These are phyloP conservation scores for Bicyclus anynana DNA, from an alignment of 1,140 invertebrate species.

Conservation along the genomic window DNA sequence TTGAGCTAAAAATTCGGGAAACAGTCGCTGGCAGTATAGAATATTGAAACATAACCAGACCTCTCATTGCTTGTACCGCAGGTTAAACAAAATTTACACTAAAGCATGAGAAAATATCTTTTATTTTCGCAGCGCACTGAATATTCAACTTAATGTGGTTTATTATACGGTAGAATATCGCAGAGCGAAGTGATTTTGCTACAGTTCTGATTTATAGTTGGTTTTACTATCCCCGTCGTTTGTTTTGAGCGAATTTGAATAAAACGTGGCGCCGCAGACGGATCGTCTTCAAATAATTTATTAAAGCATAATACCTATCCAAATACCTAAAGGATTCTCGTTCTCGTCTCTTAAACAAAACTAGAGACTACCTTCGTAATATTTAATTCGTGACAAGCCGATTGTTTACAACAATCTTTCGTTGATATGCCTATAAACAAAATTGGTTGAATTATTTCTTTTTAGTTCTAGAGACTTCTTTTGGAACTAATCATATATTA, in stretches of 20 bases:
- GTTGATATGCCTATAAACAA: no score
- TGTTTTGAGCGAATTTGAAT: constrained; percentile 45
- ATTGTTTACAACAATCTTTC: no score
- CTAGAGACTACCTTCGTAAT: no score
- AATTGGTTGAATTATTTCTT: no score
- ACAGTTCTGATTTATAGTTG: constrained; percentile 20
- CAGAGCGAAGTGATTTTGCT: constrained; percentile 10
- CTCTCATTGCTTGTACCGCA: neutral
- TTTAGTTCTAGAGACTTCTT: no score
- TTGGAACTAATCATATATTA: no score
- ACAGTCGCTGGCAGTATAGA: no score
- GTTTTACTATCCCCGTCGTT: constrained; percentile 37
- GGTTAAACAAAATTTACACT: constrained; percentile 35
- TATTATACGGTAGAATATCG: constrained; percentile 12
- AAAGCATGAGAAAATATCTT: constrained; percentile 29
- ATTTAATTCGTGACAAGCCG: no score
- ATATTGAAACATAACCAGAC: no score
- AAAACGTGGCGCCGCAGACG: constrained; percentile 14
- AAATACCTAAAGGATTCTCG: no score
- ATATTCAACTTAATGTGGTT: constrained; percentile 19
- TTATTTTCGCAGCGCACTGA: constrained; percentile 21
- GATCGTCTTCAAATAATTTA: constrained; percentile 13
- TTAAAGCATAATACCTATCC: constrained; percentile 5
- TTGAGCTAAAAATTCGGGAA: no score
- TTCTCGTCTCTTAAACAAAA: no score